Evolutionary conservation across 2,797 vertebrate species (phyloP).

Genomic region (Oreochromis mossambicus): DNA sequence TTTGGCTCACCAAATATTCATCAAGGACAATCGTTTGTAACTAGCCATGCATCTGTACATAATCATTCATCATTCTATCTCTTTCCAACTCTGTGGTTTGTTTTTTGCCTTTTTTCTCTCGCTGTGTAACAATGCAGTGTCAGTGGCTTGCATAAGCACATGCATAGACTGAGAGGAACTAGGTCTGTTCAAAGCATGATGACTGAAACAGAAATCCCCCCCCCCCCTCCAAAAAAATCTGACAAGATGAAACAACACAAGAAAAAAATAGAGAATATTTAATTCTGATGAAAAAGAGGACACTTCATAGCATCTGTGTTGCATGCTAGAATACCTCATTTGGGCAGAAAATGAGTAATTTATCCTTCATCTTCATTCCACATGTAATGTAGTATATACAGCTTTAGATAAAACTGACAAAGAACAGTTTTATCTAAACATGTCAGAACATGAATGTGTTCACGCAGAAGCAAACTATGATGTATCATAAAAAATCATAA

Average conservation of each 20-base stretch:
- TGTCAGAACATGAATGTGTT: background rate
- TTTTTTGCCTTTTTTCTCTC: background rate
- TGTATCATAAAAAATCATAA: background rate
- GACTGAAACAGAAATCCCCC: constrained; percentile 29
- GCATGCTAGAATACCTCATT: background rate
- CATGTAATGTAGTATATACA: background rate
- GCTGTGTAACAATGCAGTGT: background rate
- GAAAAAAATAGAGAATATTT: constrained; percentile 22
- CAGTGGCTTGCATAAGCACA: constrained; percentile 40
- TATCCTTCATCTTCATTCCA: background rate
- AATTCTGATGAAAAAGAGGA: constrained; percentile 8
- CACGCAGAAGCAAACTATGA: background rate
- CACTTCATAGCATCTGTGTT: background rate
- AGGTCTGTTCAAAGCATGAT: background rate
- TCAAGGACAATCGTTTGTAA: constrained; percentile 17
- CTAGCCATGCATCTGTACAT: constrained; percentile 24
- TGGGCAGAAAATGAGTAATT: constrained; percentile 11
- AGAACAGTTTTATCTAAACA: background rate
- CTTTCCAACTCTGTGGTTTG: background rate
- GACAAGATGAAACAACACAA: constrained; percentile 9
- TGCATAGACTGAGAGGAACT: background rate
- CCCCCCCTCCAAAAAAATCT: background rate
- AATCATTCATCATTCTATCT: constrained; percentile 35
- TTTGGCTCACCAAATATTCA: background rate
- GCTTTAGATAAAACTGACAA: background rate